Conservation (phyloP, 1,140 invertebrate genomes). For the Meloidogyne chitwoodi region DNA sequence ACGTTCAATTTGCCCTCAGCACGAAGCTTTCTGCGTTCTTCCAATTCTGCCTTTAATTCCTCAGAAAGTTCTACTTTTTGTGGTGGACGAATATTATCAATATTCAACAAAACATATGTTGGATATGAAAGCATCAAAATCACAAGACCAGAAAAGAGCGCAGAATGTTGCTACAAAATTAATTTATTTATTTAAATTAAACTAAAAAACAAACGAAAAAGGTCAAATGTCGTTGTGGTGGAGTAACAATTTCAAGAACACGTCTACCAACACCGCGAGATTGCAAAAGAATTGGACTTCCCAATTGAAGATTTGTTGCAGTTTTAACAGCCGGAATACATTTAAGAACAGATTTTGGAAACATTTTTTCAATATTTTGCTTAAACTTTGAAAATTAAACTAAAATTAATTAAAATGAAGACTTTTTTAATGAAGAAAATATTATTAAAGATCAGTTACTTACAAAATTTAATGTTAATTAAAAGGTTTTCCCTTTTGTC, state of each 20-base stretch:
- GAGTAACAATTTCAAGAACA: background rate
- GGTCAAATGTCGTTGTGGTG: background rate
- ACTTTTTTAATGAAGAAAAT: no score
- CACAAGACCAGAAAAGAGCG: background rate
- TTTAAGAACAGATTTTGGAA: background rate
- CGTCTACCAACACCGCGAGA: background rate
- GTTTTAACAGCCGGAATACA: background rate
- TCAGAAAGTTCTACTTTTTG: background rate
- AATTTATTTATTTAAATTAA: no score
- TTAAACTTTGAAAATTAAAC: no score
- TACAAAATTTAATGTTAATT: no score
- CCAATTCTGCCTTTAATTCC: conserved; percentile 7
- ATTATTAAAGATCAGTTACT: no score
- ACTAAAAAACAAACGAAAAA: background rate
- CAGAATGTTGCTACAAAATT: background rate
- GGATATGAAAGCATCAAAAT: conserved; percentile 25
- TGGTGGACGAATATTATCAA: conserved; percentile 44
- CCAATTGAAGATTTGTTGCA: background rate
- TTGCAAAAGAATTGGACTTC: background rate
- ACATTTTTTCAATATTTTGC: background rate
- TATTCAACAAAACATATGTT: conserved; percentile 44
- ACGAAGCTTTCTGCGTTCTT: conserved; percentile 13
- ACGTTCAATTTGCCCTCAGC: conserved; percentile 1
- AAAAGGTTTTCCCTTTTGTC: no score
- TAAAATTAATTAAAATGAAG: no score